Base-by-base conservation (phyloP, 53 echinoderm and acorn worm species). In the Luidia sarsii region DNA sequence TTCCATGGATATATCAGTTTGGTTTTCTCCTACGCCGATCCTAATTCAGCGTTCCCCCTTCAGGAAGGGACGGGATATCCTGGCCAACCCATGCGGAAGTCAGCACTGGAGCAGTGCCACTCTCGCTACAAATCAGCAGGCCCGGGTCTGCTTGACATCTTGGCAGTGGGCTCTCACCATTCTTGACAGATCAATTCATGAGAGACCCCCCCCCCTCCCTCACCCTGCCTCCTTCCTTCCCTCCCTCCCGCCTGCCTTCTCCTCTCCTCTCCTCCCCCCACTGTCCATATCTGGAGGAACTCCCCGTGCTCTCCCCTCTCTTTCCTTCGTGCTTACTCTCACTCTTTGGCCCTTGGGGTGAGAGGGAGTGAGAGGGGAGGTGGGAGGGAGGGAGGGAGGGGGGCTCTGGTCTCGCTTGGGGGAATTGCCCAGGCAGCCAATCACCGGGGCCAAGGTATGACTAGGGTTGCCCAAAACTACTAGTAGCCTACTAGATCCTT, bases 141-240 rank as follows among this genome's bases (percentile, higher is more conserved):
- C 30, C 45, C 35, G 57, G 68, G 60, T 41, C 77, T 48, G 62
- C 77, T 59, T 77, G 59, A 77, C 59, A 77, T 77, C 60, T 46
- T 24, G 46, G 41, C 59, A 61, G 59, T 48, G 61, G 77, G 38
- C 60, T 77, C 60, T 77, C 43, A 77, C 77, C 77, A 61, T 29
- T 28, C 45, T 46, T 77, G 77, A 77, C 77, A 77, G 77, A 77
- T 77, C 77, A 77, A 77, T 77, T 60, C 77, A 77, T 77, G 77
- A 55, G 77, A 77, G 77, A 77, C 39, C n/a, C n/a, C n/a, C n/a
- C n/a, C n/a, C n/a, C n/a, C n/a, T n/a, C n/a, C n/a, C n/a, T n/a
- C n/a, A n/a, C n/a, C n/a, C n/a, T n/a, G n/a, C n/a, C n/a, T n/a
- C n/a, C n/a, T n/a, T n/a, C n/a, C n/a, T n/a, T n/a, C n/a, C n/a